Base-by-base conservation (phyloP, 1,140 invertebrate genomes). In the Bombyx mori region DNA sequence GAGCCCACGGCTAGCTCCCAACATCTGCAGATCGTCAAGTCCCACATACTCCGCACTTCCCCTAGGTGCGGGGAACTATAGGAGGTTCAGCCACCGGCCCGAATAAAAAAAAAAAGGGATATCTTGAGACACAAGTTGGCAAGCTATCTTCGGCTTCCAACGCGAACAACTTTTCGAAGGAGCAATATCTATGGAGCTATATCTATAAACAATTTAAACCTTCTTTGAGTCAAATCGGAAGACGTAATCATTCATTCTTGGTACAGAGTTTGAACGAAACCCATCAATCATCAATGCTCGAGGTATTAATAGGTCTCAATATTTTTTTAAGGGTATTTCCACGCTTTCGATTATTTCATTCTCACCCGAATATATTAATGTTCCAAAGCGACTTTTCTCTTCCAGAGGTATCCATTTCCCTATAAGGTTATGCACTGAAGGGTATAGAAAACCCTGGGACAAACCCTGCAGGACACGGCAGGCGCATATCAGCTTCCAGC, bases 381-480 rank as follows among this genome's bases (percentile, higher is more conserved):
- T 80, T 52, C 84, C 79, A 1, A 90, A 66, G 56, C 75, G 78
- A 43, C 90, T 92, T 55, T 92, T 89, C 69, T 94, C 93, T 42
- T 89, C 81, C 1, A 52, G 6, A 8, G 57, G 57, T 8, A 54
- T 52, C 57, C 57, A 59, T 44, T 59, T 59, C 4, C 12, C 57
- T 10, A 59, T 42, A 1, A 54, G 42, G 10, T 45, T 22, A 3
- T 59, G 57, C 3, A 92, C 89, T 8, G 90, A 89, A 0, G 94
- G 94, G 66, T 91, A 92, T 1, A 92, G 87, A 9, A 93, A 90
- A 8, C 94, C 94, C 88, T 95, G 90, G 42, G 79, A 89, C 0
- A 96, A 69, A 1, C 96, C 96, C 73, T 94, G 92, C 0, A 94
- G 58, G 0, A 95, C 90, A 35, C 95, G 88, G 9, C 91, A 81